Base-by-base conservation (phyloP, 2,888 invertebrate genomes). In the Argyra leucocephala region DNA sequence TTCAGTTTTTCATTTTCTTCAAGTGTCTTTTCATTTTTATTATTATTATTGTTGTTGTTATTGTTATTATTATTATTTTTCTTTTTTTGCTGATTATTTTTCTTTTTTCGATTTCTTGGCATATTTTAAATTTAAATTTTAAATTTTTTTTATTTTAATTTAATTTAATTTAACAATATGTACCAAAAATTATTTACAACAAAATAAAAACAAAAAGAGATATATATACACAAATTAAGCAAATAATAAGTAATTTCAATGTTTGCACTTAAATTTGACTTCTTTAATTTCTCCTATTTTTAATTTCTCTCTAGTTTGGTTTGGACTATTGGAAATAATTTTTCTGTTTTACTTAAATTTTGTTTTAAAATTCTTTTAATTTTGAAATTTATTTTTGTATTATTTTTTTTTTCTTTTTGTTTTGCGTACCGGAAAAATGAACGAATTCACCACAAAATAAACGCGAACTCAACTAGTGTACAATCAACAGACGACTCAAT, bases 101-200 rank as follows among this genome's bases (percentile, higher is more conserved):
- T 75, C 48, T 74, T 74, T 69, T 74, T 75, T 63, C 73, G 74
- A 67, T 76, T 72, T 70, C 74, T 76, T 66, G 76, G 77, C 78
- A 77, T 75, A 70, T 73, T 76, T 48, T 18, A 48, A 18, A 18
- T 48, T 12, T n/a, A n/a, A n/a, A n/a, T n/a, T 48, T 48, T 48
- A 18, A 48, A 48, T 48, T 5, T 48, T 12, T 48, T 3, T 48
- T 2, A 12, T 48, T 48, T 48, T 48, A 26, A 26, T 26, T 26
- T 26, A 31, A 31, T 31, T 31, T 7, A 31, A 31, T 7, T 7
- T 31, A n/a, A 31, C 31, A 12, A 10, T 31, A 31, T 15, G 48
- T 48, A 48, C 18, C 18, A 12, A 48, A 6, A 48, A 18, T 31
- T 31, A 10, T 31, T 31, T 26, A 26, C n/a, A n/a, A n/a, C n/a